A percentile compares a stretch with the other conserved stretches of the same genome.
Conservation (phyloP, 2,113 vertebrate genomes). For the Platichthys stellatus region DNA sequence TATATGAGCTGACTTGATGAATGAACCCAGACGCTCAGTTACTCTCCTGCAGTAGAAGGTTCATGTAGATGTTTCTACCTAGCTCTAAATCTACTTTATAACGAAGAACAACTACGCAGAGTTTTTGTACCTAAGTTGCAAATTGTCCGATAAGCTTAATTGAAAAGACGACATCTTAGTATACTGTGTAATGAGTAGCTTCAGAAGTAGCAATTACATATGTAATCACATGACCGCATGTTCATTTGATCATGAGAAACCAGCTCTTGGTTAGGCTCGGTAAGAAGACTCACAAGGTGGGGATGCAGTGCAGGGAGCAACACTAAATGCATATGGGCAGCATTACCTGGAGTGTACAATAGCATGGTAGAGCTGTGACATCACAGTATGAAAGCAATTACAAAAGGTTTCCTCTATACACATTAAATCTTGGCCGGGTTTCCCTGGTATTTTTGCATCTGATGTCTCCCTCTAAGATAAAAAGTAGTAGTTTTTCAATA, state of each 20-base stretch:
- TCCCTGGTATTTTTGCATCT: constrained; percentile 4
- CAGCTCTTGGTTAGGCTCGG: constrained; percentile 66
- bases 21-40: neutral
- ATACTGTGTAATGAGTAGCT: constrained; percentile 56
- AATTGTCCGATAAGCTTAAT: constrained; percentile 31
- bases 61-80: neutral
- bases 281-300: constrained; percentile 45
- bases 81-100: constrained; percentile 25
- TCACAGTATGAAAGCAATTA: constrained; percentile 58
- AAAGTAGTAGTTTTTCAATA: constrained; percentile 7
- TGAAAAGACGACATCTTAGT: constrained; percentile 27
- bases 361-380: constrained; percentile 45
- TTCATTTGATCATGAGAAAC: constrained; percentile 49
- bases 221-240: constrained; percentile 50
- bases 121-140: constrained; percentile 17
- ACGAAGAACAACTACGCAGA: constrained; percentile 37
- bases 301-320: constrained; percentile 22
- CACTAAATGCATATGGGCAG: constrained; percentile 18
- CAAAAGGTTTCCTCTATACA: constrained; percentile 43
- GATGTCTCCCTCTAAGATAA: neutral
- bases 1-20: neutral
- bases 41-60: neutral
- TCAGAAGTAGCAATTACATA: constrained; percentile 80
- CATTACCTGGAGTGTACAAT: constrained; percentile 27
- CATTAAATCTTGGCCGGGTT: constrained; percentile 23